Evolutionary conservation across 2,113 vertebrate species (phyloP).

Genomic region (Amblyornis subalaris): DNA sequence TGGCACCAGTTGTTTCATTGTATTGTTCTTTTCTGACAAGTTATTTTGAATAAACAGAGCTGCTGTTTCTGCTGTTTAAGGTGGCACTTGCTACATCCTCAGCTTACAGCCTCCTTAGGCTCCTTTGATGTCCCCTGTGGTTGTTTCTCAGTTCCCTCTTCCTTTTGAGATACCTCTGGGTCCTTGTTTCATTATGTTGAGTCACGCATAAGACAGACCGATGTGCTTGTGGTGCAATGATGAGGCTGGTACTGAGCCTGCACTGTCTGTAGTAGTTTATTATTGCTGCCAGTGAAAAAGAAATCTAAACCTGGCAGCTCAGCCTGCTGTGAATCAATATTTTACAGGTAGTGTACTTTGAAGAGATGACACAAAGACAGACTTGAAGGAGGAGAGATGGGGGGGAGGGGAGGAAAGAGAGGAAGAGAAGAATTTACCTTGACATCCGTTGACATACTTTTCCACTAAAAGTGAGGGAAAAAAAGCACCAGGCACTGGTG

Average conservation of each 20-base stretch:
- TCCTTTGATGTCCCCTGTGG: constrained; percentile 60
- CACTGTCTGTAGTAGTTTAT: constrained; percentile 75
- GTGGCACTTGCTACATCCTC: constrained; percentile 20
- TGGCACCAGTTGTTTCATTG: not conserved
- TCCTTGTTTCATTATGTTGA: constrained; percentile 72
- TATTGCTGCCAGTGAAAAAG: constrained; percentile 73
- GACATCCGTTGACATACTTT: constrained; percentile 70
- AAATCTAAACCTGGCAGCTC: constrained; percentile 78
- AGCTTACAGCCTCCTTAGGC: constrained; percentile 21
- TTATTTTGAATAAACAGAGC: constrained; percentile 47
- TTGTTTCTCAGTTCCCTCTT: constrained; percentile 57
- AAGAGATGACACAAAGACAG: constrained; percentile 79
- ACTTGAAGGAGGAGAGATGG: constrained; percentile 51
- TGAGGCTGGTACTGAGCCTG: constrained; percentile 65
- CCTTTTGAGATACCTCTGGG: constrained; percentile 64
- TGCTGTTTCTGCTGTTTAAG: constrained; percentile 27
- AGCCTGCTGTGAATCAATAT: constrained; percentile 83
- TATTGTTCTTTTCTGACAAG: constrained; percentile 14
- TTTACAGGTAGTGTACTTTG: constrained; percentile 83
- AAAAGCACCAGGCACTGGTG: constrained; percentile 25
- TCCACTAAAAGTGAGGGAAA: constrained; percentile 62
- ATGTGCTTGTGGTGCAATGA: constrained; percentile 47
- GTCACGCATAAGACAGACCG: constrained; percentile 62
- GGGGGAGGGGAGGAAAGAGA: constrained; percentile 16
- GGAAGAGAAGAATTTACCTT: constrained; percentile 69